Evolutionary conservation across 2,113 vertebrate species (phyloP).

Genomic region (Saguinus midas): DNA sequence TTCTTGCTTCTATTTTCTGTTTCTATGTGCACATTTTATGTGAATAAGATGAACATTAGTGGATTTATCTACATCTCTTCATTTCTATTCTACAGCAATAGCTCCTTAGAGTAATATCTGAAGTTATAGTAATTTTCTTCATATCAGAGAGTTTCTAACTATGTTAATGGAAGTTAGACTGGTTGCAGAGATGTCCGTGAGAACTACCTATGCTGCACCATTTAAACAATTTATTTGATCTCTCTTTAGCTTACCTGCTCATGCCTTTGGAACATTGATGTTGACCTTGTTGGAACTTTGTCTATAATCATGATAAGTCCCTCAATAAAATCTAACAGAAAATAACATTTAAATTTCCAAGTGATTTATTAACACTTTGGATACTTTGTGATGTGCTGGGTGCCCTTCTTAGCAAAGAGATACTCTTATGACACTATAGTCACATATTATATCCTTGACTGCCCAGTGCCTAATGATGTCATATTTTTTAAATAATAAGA

Average conservation of each 20-base stretch:
- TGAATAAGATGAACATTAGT: slow-evolving; percentile 74
- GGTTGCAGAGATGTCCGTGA: slow-evolving; percentile 80
- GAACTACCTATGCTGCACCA: slow-evolving; percentile 81
- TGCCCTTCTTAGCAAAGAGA: background rate
- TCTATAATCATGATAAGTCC: slow-evolving; percentile 75
- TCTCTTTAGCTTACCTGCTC: slow-evolving; percentile 85
- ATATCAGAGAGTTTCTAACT: slow-evolving; percentile 84
- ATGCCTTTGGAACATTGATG: slow-evolving; percentile 78
- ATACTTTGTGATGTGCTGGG: background rate
- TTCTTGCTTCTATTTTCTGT: slow-evolving; percentile 67
- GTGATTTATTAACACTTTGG: slow-evolving; percentile 66
- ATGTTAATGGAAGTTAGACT: slow-evolving; percentile 81
- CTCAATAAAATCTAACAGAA: slow-evolving; percentile 77
- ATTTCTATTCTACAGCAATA: slow-evolving; percentile 81
- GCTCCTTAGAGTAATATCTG: slow-evolving; percentile 83
- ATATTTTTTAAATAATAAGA: background rate
- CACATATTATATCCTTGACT: background rate
- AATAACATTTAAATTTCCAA: slow-evolving; percentile 74
- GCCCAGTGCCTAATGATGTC: background rate
- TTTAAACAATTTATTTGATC: slow-evolving; percentile 87
- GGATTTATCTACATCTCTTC: slow-evolving; percentile 83
- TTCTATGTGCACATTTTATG: slow-evolving; percentile 37
- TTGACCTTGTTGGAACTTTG: slow-evolving; percentile 83
- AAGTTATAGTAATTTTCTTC: slow-evolving; percentile 81
- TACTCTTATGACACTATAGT: background rate